Conservation (phyloP, 2,797 vertebrate genomes). For the Chaunax sp. region DNA sequence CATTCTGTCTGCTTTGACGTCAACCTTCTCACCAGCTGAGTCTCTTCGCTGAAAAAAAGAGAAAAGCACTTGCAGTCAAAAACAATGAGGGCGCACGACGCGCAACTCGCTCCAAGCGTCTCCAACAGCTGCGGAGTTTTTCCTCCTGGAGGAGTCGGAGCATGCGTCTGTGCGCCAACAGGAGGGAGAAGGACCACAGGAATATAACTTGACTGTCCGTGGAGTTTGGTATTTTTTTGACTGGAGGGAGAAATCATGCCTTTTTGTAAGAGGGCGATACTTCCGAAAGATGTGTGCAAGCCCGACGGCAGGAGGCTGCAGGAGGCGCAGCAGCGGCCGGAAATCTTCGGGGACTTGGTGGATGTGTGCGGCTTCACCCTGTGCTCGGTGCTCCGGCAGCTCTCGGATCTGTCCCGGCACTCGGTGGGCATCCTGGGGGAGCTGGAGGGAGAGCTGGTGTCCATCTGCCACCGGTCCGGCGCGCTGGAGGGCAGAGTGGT, state of each 20-base stretch:
- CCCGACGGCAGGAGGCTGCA: constrained; percentile 54
- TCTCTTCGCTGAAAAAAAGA: constrained; percentile 17
- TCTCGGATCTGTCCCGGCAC: constrained; percentile 84
- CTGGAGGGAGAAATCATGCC: constrained; percentile 73
- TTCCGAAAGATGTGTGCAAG: constrained; percentile 82
- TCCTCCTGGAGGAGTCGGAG: constrained; percentile 26
- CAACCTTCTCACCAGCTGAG: constrained; percentile 36
- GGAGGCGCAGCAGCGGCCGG: constrained; percentile 45
- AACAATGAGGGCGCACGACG: constrained; percentile 77
- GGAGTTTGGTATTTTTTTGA: constrained; percentile 44
- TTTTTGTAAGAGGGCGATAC: constrained; percentile 83
- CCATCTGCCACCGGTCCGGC: constrained; percentile 78
- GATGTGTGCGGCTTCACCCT: constrained; percentile 82
- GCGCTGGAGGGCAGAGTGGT: constrained; percentile 79
- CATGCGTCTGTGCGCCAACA: constrained; percentile 46
- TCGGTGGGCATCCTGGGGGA: constrained; percentile 85
- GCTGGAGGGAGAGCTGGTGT: constrained; percentile 83
- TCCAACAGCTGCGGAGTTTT: constrained; percentile 53
- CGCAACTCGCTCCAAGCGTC: constrained; percentile 62
- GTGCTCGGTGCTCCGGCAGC: constrained; percentile 83
- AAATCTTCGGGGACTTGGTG: constrained; percentile 75
- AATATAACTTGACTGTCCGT: constrained; percentile 50
- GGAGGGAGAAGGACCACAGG: constrained; percentile 37
- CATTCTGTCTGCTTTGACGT: background rate
- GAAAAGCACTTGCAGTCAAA: constrained; percentile 49